Evolutionary conservation across 2,113 vertebrate species (phyloP).

Genomic region (Psittacus erithacus): DNA sequence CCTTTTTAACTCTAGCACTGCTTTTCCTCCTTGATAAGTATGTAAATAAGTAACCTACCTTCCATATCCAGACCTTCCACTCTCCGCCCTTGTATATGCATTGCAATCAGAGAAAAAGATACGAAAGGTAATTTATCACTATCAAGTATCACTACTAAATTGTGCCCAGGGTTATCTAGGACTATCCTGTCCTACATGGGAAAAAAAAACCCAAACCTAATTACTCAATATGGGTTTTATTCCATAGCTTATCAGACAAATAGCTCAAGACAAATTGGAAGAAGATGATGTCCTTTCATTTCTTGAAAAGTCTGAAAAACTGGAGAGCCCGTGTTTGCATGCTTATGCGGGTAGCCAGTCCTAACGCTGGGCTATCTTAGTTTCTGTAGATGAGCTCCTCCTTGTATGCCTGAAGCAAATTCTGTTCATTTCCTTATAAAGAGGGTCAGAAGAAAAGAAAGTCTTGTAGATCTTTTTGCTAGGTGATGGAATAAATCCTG

Average conservation of each 20-base stretch:
- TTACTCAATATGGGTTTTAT: not conserved
- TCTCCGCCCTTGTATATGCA: not conserved
- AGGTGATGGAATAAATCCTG: not conserved
- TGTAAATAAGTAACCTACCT: not conserved
- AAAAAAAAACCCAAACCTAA: fast-evolving
- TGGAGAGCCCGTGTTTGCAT: not conserved
- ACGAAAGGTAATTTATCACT: not conserved
- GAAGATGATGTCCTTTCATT: not conserved
- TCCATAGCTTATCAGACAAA: not conserved
- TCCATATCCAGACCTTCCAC: not conserved
- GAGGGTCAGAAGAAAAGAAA: not conserved
- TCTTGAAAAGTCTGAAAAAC: not conserved
- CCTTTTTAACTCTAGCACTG: not conserved
- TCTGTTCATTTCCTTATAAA: not conserved
- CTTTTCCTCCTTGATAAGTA: not conserved
- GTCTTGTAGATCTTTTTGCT: not conserved
- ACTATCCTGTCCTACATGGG: not conserved
- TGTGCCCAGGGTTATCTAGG: not conserved
- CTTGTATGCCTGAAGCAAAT: not conserved
- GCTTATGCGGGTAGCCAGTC: not conserved
- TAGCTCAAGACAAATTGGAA: not conserved
- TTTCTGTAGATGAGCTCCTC: not conserved
- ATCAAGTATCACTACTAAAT: not conserved
- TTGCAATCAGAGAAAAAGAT: not conserved
- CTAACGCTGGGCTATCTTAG: fast-evolving